Percentiles rank a stretch among this genome's conserved stretches.
phyloP scores from a whole-genome alignment of 2,797 vertebrate genomes.

The Ataeniobius toweri region DNA sequence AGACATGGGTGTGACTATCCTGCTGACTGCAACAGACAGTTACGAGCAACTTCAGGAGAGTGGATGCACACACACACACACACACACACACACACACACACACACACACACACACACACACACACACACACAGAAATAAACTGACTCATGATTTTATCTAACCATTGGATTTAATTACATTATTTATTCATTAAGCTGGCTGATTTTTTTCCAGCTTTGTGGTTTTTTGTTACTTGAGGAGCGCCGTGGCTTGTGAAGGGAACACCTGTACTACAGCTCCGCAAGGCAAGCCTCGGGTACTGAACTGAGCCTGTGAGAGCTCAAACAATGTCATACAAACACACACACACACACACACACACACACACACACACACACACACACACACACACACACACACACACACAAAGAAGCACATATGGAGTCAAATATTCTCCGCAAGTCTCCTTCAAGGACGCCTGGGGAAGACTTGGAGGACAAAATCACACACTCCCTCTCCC shows the following conservation, averaged over 20 bases:
- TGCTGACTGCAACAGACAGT: constrained; percentile 45
- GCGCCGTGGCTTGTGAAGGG: constrained; percentile 54
- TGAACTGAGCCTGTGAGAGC: constrained; percentile 59
- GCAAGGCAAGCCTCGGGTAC: constrained; percentile 62
- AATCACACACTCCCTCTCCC: constrained; percentile 75
- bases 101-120: constrained; percentile 1
- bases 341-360: constrained; percentile 35
- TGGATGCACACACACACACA: neutral
- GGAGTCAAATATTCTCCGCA: constrained; percentile 69
- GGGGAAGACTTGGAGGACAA: constrained; percentile 79
- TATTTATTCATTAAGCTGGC: constrained; percentile 49
- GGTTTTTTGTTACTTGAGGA: constrained; percentile 51
- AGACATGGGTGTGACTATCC: constrained; percentile 71
- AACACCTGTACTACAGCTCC: constrained; percentile 70
- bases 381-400: constrained; percentile 30
- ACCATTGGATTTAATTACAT: constrained; percentile 51
- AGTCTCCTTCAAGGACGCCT: constrained; percentile 79
- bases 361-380: constrained; percentile 33
- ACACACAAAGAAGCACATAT: constrained; percentile 6
- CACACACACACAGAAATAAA: constrained; percentile 24
- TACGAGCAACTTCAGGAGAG: constrained; percentile 23
- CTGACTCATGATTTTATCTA: constrained; percentile 37
- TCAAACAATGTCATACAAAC: constrained; percentile 45
- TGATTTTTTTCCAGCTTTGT: constrained; percentile 44
- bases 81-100: neutral